A percentile compares a stretch with the other conserved stretches of the same genome.
phyloP scores from a whole-genome alignment of 2,888 invertebrate genomes.

The Pterobdella sp. region DNA sequence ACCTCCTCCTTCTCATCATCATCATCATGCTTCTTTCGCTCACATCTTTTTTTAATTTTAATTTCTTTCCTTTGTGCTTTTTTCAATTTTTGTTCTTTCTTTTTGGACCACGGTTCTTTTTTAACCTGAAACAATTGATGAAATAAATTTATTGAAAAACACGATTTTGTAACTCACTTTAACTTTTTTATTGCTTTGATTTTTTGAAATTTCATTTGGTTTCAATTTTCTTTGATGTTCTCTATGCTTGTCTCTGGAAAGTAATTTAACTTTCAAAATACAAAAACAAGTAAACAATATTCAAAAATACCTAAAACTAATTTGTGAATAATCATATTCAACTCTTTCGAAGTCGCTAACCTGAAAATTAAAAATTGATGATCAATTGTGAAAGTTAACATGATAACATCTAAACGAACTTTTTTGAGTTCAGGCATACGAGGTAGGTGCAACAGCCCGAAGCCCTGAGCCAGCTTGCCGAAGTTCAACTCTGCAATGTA shows the following conservation, averaged over 20 bases:
- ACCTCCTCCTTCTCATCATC: slow-evolving; percentile 49
- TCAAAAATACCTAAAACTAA: background rate
- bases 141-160: background rate
- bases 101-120: slow-evolving; percentile 56
- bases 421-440: slow-evolving; percentile 88
- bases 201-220: slow-evolving; percentile 56
- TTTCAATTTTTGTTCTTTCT: slow-evolving; percentile 65
- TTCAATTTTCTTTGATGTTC: slow-evolving; percentile 68
- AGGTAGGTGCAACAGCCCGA: slow-evolving; percentile 81
- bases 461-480: slow-evolving; percentile 73
- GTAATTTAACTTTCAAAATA: background rate
- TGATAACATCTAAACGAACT: background rate
- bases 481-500: slow-evolving; percentile 66
- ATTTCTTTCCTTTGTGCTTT: slow-evolving; percentile 56
- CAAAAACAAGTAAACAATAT: background rate
- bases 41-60: slow-evolving; percentile 32
- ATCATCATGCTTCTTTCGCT: slow-evolving; percentile 38
- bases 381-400: background rate
- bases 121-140: background rate
- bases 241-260: slow-evolving; percentile 62
- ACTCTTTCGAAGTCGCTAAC: background rate
- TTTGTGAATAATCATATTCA: background rate
- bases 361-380: background rate
- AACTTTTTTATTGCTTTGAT: slow-evolving; percentile 28
- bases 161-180: slow-evolving; percentile 28